Conservation (phyloP, 1,140 invertebrate species). For the Limonius californicus region DNA sequence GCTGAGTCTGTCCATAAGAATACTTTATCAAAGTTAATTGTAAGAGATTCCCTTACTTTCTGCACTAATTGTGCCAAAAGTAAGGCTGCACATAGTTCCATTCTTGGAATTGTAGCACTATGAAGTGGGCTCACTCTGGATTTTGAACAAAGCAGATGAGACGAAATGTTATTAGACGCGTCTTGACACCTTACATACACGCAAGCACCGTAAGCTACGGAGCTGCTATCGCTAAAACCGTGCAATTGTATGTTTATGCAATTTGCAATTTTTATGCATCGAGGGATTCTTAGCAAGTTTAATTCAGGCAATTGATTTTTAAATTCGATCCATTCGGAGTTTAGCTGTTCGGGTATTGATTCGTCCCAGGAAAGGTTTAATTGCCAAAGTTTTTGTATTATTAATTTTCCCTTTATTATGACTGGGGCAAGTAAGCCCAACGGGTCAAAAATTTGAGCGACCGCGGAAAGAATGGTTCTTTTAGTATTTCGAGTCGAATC, state of each 20-base stretch:
- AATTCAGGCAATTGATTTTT: not conserved
- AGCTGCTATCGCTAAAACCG: slow-evolving; percentile 40
- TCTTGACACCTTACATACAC: slow-evolving; percentile 29
- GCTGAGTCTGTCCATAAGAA: slow-evolving; percentile 46
- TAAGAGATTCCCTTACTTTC: slow-evolving; percentile 28
- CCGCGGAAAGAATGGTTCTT: not conserved
- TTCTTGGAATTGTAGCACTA: slow-evolving; percentile 45
- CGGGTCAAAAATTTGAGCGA: not conserved
- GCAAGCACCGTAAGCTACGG: slow-evolving; percentile 35
- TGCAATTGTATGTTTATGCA: slow-evolving; percentile 23
- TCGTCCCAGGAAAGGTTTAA: slow-evolving; percentile 29
- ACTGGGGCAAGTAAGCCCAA: slow-evolving; percentile 34
- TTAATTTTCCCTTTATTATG: slow-evolving; percentile 31
- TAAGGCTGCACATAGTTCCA: slow-evolving; percentile 49
- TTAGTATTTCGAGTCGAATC: not conserved
- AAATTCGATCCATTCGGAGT: slow-evolving; percentile 30
- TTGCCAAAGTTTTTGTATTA: slow-evolving; percentile 38
- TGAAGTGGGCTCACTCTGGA: slow-evolving; percentile 47
- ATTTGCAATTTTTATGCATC: slow-evolving; percentile 1
- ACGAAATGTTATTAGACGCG: not conserved
- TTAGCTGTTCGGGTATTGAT: slow-evolving; percentile 15
- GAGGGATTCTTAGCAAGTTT: not conserved
- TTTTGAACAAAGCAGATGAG: slow-evolving; percentile 38
- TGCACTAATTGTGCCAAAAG: slow-evolving; percentile 42
- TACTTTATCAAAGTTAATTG: slow-evolving; percentile 15